A percentile compares a stretch with the other conserved stretches of the same genome.
phyloP scores from a whole-genome alignment of 2,888 invertebrate species.

The Synanthedon andrenaeformis region DNA sequence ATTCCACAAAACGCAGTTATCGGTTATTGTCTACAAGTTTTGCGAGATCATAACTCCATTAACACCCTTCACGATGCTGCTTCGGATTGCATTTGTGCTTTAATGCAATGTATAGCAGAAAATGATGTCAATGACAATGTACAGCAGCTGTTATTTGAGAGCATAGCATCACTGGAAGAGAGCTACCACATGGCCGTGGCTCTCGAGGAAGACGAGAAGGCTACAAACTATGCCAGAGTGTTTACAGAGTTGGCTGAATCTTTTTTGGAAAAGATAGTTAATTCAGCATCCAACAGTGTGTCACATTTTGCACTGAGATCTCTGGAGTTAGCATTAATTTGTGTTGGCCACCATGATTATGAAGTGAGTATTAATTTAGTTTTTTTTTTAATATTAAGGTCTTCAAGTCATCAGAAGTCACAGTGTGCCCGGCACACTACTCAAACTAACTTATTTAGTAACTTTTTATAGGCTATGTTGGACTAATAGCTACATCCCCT shows the following conservation, averaged over 20 bases:
- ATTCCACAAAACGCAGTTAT: conserved; percentile 80
- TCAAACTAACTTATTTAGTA: no score
- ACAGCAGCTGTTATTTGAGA: conserved; percentile 84
- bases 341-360: conserved; percentile 97
- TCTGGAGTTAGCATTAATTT: conserved; percentile 88
- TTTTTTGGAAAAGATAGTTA: conserved; percentile 86
- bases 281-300: conserved; percentile 69
- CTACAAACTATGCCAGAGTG: conserved; percentile 92
- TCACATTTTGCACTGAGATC: conserved; percentile 85
- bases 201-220: conserved; percentile 93
- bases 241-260: conserved; percentile 96
- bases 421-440: no score
- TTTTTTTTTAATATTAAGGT: not conserved
- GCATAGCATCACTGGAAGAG: conserved; percentile 82
- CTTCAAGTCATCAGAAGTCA: no score
- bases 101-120: conserved; percentile 85
- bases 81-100: conserved; percentile 88
- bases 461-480: no score
- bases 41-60: conserved; percentile 72
- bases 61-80: conserved; percentile 87
- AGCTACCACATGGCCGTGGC: conserved; percentile 93
- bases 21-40: conserved; percentile 77
- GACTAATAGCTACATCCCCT: no score
- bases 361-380: conserved; percentile 69
- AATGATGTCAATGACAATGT: conserved; percentile 79